Conservation (phyloP, 2,113 vertebrate species). For the Ailurus styani region DNA sequence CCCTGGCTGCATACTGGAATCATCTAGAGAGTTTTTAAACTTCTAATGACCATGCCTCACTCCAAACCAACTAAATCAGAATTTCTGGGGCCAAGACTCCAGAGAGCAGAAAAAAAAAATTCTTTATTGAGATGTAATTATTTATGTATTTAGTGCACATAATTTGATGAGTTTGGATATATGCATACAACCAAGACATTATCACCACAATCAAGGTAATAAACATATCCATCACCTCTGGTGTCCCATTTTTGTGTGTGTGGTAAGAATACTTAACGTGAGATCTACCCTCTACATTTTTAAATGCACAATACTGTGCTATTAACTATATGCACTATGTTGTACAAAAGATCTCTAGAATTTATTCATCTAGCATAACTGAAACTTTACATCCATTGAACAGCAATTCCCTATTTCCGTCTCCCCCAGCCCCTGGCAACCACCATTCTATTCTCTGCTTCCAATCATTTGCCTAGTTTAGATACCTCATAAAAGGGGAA, state of each 20-base stretch:
- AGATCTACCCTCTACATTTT: neutral
- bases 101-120: neutral
- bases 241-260: neutral
- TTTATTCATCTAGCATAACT: neutral
- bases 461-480: neutral
- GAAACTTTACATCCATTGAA: neutral
- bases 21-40: neutral
- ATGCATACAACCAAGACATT: neutral
- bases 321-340: neutral
- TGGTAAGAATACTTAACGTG: neutral
- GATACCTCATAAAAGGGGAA: neutral
- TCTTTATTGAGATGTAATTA: neutral
- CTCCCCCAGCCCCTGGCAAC: neutral
- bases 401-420: too few relatives aligned
- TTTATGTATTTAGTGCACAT: neutral
- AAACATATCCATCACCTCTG: neutral
- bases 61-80: neutral
- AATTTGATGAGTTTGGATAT: neutral
- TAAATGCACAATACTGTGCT: neutral
- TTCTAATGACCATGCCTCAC: neutral
- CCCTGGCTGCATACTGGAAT: neutral
- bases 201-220: neutral
- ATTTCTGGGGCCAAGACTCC: neutral
- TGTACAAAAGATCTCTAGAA: neutral
- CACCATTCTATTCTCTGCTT: neutral